These are phyloP conservation scores for Chymomyza procnemis DNA, from an alignment of 2,888 invertebrate species.

Conservation along the genomic window DNA sequence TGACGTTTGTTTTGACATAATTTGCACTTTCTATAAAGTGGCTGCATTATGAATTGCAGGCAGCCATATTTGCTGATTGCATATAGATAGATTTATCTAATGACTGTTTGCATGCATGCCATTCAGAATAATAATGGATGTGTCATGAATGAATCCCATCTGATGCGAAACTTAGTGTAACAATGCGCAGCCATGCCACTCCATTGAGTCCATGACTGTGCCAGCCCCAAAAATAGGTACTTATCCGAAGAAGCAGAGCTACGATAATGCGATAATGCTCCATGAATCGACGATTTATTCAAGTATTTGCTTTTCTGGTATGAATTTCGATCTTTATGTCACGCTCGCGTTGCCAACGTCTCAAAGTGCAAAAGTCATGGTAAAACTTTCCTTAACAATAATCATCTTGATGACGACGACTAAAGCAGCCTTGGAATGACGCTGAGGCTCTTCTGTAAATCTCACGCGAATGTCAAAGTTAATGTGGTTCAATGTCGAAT, in stretches of 20 bases:
- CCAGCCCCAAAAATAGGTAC: background rate
- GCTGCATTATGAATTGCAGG: conserved; percentile 35
- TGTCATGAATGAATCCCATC: conserved; percentile 19
- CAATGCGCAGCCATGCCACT: background rate
- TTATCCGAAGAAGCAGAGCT: conserved; percentile 52
- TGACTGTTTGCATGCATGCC: conserved; percentile 44
- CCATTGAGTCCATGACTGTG: background rate
- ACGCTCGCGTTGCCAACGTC: conserved; percentile 6
- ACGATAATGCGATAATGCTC: conserved; percentile 45
- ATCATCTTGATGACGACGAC: background rate
- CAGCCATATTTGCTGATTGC: conserved; percentile 66
- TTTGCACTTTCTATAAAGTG: conserved; percentile 57
- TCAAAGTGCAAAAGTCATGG: conserved; percentile 65
- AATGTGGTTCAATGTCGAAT: conserved; percentile 61
- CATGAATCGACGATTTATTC: conserved; percentile 53
- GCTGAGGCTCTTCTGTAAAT: background rate
- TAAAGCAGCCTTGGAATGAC: background rate
- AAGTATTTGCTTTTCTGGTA: conserved; percentile 43
- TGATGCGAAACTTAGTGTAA: background rate
- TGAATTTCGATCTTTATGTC: conserved; percentile 42
- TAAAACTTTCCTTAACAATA: background rate
- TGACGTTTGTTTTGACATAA: conserved; percentile 67
- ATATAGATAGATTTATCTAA: conserved; percentile 64
- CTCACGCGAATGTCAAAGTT: conserved; percentile 59
- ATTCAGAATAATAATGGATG: background rate